A percentile compares a stretch with the other conserved stretches of the same genome.
Evolutionary conservation across 2,888 invertebrate genomes (phyloP).

Genomic region (Microplitis manilae): DNA sequence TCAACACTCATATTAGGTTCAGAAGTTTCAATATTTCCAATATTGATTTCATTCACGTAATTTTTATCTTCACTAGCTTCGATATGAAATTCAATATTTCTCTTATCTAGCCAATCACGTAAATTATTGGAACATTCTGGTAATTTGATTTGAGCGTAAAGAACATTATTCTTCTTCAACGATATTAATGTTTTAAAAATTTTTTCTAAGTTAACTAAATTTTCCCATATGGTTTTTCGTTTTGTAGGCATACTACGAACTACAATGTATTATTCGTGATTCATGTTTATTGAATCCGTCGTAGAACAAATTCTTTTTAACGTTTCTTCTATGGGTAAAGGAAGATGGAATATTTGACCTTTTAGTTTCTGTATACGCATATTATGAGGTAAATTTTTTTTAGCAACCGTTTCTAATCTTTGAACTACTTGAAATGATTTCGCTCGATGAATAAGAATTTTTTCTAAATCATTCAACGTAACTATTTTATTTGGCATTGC

Average conservation of each 20-base stretch:
- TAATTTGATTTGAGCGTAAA: conserved; percentile 51
- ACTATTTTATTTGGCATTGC: conserved; percentile 47
- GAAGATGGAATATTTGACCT: conserved; percentile 57
- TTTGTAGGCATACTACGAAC: conserved; percentile 60
- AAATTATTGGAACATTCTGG: conserved; percentile 36
- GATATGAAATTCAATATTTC: neutral
- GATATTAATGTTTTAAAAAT: conserved; percentile 49
- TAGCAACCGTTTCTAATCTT: conserved; percentile 58
- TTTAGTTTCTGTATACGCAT: conserved; percentile 46
- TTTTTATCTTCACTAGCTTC: no score
- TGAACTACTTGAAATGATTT: conserved; percentile 63
- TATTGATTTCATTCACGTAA: no score
- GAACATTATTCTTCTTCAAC: neutral
- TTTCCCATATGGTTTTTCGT: conserved; percentile 49
- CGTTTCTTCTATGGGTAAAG: conserved; percentile 59
- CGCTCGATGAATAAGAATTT: conserved; percentile 57
- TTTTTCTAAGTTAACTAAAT: conserved; percentile 11
- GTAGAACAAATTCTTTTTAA: conserved; percentile 56
- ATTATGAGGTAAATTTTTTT: conserved; percentile 56
- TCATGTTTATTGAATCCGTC: conserved; percentile 53
- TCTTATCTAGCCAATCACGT: neutral
- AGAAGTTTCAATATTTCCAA: no score
- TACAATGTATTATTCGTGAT: conserved; percentile 60
- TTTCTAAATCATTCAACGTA: conserved; percentile 56
- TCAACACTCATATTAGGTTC: no score